Evolutionary conservation across 2,888 invertebrate species (phyloP), one percentile per base, ranked within the genome.

Genomic region (Lordiphosa andalusiaca): DNA sequence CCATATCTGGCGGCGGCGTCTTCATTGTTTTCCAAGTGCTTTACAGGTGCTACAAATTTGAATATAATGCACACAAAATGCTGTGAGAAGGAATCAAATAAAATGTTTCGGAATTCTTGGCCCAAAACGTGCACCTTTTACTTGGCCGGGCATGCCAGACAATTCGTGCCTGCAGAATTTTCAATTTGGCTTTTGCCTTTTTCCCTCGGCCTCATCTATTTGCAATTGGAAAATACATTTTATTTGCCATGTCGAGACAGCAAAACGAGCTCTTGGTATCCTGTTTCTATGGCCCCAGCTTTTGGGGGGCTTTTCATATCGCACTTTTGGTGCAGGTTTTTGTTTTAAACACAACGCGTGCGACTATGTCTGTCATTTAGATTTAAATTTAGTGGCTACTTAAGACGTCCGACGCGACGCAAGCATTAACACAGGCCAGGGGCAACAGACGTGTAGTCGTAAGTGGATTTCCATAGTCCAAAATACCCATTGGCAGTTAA

Each of bases 21-120:
- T 81, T 84, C 74, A 77, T 77, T 81, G 84, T 77, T 77, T 77
- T 50, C 37, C 55, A 70, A 76, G 68, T 81, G 78, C 68, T 81
- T 68, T 73, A 73, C 78, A 84, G 84, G 66, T 84, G 84, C 78
- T 77, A 73, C 84, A 84, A 84, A 77, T 77, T 77, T 77, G 68
- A 77, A 77, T 77, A 77, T 65, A 77, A 84, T 77, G 64, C 78
- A 63, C 47, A 50, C 38, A 51, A 67, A 52, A 66, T 52, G 48
- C 81, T 83, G 81, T 75, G 77, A 76, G 67, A 61, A 69, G 73
- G 84, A 81, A 84, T 81, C 76, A 73, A 84, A 81, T 77, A 66
- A 77, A 84, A 77, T 84, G 73, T 68, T 71, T 60, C 57, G 69
- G 60, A 62, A 67, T 57, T 67, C 71, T 63, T 48, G 48, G 40